These are phyloP conservation scores for Leptodirus hochenwartii DNA, from an alignment of 2,888 invertebrate genomes.

Conservation along the genomic window DNA sequence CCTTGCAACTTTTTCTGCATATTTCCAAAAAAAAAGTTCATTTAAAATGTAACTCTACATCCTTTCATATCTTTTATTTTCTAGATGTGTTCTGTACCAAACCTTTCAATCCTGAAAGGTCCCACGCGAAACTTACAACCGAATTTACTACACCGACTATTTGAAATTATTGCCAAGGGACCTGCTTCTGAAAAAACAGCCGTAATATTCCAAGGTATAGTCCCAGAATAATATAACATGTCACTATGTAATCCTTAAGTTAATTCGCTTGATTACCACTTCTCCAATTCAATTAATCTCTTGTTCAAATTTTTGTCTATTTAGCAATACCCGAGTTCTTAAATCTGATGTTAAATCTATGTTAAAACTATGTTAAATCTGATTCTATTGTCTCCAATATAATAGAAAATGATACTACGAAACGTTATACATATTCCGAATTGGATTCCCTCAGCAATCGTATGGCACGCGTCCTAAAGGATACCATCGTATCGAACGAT, in stretches of 20 bases:
- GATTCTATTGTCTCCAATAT: too few species aligned
- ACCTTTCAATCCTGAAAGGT: constrained; percentile 51
- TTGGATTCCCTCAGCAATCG: constrained; percentile 37
- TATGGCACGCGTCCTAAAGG: constrained; percentile 34
- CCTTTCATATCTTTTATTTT: neutral
- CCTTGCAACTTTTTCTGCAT: too few species aligned
- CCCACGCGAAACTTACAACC: constrained; percentile 32
- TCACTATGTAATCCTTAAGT: neutral
- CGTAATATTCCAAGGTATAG: constrained; percentile 38
- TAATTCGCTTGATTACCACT: neutral
- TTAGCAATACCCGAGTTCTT: too few species aligned
- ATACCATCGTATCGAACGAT: constrained; percentile 23
- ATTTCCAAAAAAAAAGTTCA: too few species aligned
- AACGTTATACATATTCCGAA: too few species aligned
- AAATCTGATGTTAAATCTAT: too few species aligned
- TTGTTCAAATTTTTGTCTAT: too few species aligned
- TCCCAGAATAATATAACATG: neutral
- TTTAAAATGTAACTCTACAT: too few species aligned
- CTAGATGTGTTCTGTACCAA: constrained; percentile 56
- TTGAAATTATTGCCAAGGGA: constrained; percentile 35
- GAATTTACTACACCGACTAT: constrained; percentile 35
- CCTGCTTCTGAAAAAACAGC: constrained; percentile 36
- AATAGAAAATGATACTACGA: too few species aligned
- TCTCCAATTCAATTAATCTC: too few species aligned
- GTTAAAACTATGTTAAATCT: too few species aligned